Conservation (phyloP, 2,888 invertebrate genomes). For the Heliconius hortense region DNA sequence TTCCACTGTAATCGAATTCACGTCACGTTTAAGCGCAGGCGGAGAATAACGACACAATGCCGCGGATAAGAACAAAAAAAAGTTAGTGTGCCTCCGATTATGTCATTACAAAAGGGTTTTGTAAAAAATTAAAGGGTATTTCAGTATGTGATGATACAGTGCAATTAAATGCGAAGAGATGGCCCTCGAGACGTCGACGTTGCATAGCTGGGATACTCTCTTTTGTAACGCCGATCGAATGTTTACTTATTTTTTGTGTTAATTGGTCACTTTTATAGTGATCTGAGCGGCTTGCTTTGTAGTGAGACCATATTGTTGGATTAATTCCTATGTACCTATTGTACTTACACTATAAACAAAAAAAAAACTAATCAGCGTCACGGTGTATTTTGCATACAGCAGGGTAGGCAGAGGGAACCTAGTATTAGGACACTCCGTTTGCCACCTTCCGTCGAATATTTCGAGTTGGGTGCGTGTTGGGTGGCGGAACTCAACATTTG, state of each 20-base stretch:
- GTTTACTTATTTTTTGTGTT: constrained; percentile 42
- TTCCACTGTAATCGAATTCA: constrained; percentile 14
- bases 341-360: neutral
- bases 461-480: no score
- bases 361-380: no score
- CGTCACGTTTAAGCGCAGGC: constrained; percentile 30
- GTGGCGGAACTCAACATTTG: no score
- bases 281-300: constrained; percentile 29
- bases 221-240: constrained; percentile 46
- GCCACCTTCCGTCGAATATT: no score
- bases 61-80: constrained; percentile 50
- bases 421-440: no score
- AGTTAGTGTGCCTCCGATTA: constrained; percentile 61
- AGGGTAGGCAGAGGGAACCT: no score
- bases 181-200: constrained; percentile 49
- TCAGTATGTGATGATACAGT: constrained; percentile 80
- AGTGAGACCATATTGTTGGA: constrained; percentile 2
- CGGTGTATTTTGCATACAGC: no score
- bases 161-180: constrained; percentile 65
- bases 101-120: constrained; percentile 66
- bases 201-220: constrained; percentile 50
- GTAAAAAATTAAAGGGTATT: constrained; percentile 74
- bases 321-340: neutral
- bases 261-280: constrained; percentile 42
- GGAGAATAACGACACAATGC: constrained; percentile 20